Evolutionary conservation across 30 jellyfish, hydroid and myxozoan genomes (phyloP), one percentile per base, ranked within the genome.

Genomic region (Turritopsis rubra): DNA sequence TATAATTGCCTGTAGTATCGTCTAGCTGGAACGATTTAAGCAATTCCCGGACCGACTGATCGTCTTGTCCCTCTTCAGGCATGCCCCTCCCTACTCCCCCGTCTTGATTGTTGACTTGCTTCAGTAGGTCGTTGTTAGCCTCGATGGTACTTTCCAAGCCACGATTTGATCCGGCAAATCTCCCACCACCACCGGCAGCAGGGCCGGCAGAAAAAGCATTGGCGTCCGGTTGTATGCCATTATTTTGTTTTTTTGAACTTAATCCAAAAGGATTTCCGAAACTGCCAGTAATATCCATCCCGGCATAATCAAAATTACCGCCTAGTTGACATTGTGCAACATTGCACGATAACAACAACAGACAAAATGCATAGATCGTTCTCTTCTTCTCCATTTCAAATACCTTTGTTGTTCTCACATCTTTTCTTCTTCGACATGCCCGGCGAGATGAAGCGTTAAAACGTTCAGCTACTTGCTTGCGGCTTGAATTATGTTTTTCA

Each of bases 11-110:
- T 25, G 71, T 82, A 3, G 82, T 82, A 29, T 82, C 88, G 4
- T 82, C 88, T 19, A 71, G 41, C 72, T 82, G 88, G 7, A 82
- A 82, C 3, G 88, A 82, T 66, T 82, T 82, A 13, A 82, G 73
- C 20, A 82, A 71, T 21, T 82, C 83, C 25, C 65, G 68, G 13
- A 82, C 31, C 19, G 88, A 82, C 16, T 65, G 70, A 21, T 82
- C 88, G 21, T 82, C 87, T 7, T 80, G 77, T 9, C 77, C 77
- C 21, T 68, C 77, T 66, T 82, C 52, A 21, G 65, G 19, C 20
- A 82, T 30, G 7, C 65, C 73, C 30, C 72, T 27, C 26, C 19
- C 31, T 27, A 71, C 26, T 66, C 77, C 82, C 22, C 65, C 85
- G 31, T 82, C 87, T 65, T 80, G 87, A 21, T 60, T 41, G 53